Percentiles rank a stretch among this genome's conserved stretches.
Evolutionary conservation across 2,888 invertebrate species (phyloP).

Genomic region (Boloria selene): DNA sequence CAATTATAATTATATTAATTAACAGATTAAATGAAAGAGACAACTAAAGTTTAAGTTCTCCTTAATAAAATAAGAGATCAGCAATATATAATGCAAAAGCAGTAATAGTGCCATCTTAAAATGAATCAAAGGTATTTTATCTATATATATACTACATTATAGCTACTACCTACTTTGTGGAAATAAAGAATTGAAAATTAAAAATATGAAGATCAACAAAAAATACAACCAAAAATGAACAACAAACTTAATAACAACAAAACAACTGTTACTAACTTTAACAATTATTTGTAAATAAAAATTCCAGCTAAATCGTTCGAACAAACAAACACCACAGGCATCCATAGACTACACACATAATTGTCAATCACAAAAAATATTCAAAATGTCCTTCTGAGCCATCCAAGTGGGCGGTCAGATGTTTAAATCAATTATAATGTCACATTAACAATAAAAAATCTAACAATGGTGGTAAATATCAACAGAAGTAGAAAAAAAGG

Average conservation of each 20-base stretch:
- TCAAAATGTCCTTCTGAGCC: slow-evolving; percentile 21
- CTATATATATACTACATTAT: too few relatives aligned
- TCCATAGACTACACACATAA: slow-evolving; percentile 23
- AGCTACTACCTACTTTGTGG: too few relatives aligned
- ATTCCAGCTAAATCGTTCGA: slow-evolving; percentile 10
- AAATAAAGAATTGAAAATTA: too few relatives aligned
- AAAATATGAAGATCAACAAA: not conserved
- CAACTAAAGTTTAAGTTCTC: too few relatives aligned
- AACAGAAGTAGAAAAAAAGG: not conserved
- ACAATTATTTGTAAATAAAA: slow-evolving; percentile 8
- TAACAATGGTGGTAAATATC: slow-evolving; percentile 11
- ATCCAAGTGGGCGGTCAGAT: slow-evolving; percentile 43
- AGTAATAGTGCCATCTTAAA: too few relatives aligned
- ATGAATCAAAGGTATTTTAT: not conserved
- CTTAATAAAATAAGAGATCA: too few relatives aligned
- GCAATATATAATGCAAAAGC: too few relatives aligned
- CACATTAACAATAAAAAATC: slow-evolving; percentile 41
- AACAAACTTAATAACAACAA: too few relatives aligned
- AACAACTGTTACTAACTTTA: not conserved
- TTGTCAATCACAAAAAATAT: slow-evolving; percentile 37
- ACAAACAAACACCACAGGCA: slow-evolving; percentile 27
- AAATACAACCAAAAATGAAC: not conserved
- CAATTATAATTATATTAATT: too few relatives aligned
- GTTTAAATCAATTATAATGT: slow-evolving; percentile 49
- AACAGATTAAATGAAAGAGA: too few relatives aligned